These are phyloP conservation scores for Drosophila nikananu DNA, from an alignment of 1,140 invertebrate species.

Conservation along the genomic window DNA sequence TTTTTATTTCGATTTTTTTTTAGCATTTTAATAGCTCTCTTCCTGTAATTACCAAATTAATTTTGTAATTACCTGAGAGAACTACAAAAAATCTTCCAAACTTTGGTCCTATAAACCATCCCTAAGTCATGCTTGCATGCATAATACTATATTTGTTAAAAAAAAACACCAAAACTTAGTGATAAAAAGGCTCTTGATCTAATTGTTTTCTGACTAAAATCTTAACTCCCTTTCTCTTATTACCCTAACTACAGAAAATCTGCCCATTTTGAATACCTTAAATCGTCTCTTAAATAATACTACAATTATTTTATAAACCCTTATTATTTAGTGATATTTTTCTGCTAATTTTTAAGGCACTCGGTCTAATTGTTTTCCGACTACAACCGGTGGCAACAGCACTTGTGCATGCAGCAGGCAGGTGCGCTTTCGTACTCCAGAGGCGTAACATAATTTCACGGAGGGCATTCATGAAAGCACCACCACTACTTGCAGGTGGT, in stretches of 20 bases:
- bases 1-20: no score
- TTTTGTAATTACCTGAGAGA: no score
- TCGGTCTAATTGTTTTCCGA: conserved; percentile 9
- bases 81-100: no score
- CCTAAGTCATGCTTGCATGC: no score
- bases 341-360: neutral
- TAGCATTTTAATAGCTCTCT: no score
- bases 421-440: conserved; percentile 17
- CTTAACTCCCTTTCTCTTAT: no score
- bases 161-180: no score
- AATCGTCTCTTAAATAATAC: neutral
- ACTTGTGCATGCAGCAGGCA: neutral
- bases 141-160: no score
- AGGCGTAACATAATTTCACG: conserved; percentile 26
- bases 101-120: no score
- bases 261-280: neutral
- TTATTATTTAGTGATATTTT: neutral
- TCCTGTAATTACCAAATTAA: no score
- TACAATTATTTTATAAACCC: neutral
- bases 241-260: neutral
- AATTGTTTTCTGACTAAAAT: no score
- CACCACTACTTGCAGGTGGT: conserved; percentile 6
- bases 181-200: no score
- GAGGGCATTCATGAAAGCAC: conserved; percentile 24
- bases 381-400: neutral